phyloP scores from a whole-genome alignment of 2,113 vertebrate genomes.

The Mastomys coucha region DNA sequence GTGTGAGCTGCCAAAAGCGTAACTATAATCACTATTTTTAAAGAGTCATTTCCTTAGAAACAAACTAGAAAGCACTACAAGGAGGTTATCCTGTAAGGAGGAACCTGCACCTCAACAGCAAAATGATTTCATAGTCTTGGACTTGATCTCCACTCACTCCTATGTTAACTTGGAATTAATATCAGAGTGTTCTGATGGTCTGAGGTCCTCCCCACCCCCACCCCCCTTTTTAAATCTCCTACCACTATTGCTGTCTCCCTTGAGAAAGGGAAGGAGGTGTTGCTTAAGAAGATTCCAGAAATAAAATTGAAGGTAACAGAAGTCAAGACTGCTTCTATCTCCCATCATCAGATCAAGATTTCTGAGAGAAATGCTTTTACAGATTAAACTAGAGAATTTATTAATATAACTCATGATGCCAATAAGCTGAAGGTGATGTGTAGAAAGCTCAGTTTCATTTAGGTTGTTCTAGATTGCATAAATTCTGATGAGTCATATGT shows the following conservation, averaged over 20 bases:
- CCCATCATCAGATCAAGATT: not conserved
- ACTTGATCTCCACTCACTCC: not conserved
- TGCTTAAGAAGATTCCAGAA: not conserved
- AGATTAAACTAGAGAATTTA: not conserved
- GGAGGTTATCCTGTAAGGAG: not conserved
- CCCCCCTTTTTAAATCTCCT: not conserved
- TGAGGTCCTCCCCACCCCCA: not conserved
- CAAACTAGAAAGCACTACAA: not conserved
- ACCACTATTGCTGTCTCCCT: not conserved
- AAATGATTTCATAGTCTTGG: not conserved
- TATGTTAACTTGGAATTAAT: not conserved
- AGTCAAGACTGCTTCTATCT: not conserved
- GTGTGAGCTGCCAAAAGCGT: not conserved
- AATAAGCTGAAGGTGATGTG: not conserved
- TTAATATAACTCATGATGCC: constrained; percentile 19
- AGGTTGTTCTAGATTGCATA: not conserved
- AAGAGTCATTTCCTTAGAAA: constrained; percentile 51
- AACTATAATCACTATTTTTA: constrained; percentile 15
- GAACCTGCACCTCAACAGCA: not conserved
- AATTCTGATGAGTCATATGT: constrained; percentile 45
- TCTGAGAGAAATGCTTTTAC: not conserved
- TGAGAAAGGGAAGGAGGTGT: not conserved
- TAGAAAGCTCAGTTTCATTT: constrained; percentile 44
- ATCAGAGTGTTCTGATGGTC: too few species aligned
- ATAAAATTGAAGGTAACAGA: not conserved